Conservation (phyloP, 1,140 invertebrate species). For the Alviniconcha marisindica region DNA sequence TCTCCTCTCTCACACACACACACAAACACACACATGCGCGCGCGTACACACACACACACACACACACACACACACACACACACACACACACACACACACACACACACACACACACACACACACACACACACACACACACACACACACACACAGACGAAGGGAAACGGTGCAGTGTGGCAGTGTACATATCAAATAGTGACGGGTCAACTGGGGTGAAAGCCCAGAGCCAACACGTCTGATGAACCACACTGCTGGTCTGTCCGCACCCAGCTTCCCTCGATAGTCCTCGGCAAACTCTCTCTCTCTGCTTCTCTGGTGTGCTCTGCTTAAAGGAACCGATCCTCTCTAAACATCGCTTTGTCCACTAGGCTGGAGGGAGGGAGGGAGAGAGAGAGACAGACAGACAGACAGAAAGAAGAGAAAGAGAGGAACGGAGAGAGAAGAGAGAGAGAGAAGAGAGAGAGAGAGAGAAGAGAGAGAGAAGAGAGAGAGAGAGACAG, state of each 20-base stretch:
- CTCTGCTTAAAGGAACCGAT: too few species aligned
- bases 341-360: too few species aligned
- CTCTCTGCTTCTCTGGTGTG: too few species aligned
- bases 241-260: too few species aligned
- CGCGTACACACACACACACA: neutral
- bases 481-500: neutral
- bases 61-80: neutral
- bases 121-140: conserved; percentile 22
- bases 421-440: neutral
- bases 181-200: too few species aligned
- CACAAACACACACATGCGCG: neutral
- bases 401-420: conserved; percentile 11
- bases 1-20: neutral
- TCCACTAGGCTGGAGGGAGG: too few species aligned
- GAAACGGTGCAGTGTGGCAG: too few species aligned
- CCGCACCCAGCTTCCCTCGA: too few species aligned
- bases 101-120: conserved; percentile 26
- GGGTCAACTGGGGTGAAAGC: too few species aligned
- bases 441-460: neutral
- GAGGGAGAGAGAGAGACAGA: too few species aligned
- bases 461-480: conserved; percentile 10
- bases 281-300: too few species aligned
- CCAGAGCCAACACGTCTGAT: too few species aligned
- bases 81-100: conserved; percentile 22
- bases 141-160: neutral